Evolutionary conservation across 2,888 invertebrate genomes (phyloP), one percentile per base, ranked within the genome.

Genomic region (Chrysolina americana): DNA sequence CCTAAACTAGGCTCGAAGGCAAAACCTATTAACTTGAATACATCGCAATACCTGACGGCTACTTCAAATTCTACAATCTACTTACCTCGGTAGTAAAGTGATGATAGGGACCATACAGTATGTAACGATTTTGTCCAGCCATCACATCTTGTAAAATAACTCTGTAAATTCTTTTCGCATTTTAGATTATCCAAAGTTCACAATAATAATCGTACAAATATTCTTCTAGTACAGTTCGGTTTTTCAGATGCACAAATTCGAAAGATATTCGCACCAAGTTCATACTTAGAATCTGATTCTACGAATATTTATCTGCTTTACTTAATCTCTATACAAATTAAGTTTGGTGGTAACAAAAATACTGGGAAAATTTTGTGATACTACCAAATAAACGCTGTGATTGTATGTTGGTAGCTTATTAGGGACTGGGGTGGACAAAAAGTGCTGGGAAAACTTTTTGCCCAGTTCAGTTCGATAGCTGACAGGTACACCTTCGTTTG

Each of bases 281-380:
- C 73, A 76, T 74, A 69, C 53, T 63, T 76, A 72, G 48, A 68
- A 50, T 56, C 41, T 48, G 44, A 62, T 70, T 48, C 44, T 70
- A 70, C 64, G 65, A 66, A 69, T 47, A 73, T 77, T 71, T 74
- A 59, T 79, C 78, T 77, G 81, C 80, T 82, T 81, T 77, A 83
- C 83, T 83, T 83, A 81, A 83, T 83, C 79, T 80, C 69, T 77
- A 76, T 78, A 81, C 81, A 81, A 85, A 84, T 84, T 85, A 84
- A 82, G 84, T 87, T 87, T 87, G 87, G 87, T 87, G 87, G 87
- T 87, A 87, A 86, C 87, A 86, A 86, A 87, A 87, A 87, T 87
- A 87, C 87, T 87, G 87, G 87, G 87, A 87, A 87, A 86, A 87
- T 87, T 87, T 88, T 87, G 87, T 87, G 87, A 88, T 87, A 87